Conservation (phyloP, 1,140 invertebrate species). For the Nymphalis io region DNA sequence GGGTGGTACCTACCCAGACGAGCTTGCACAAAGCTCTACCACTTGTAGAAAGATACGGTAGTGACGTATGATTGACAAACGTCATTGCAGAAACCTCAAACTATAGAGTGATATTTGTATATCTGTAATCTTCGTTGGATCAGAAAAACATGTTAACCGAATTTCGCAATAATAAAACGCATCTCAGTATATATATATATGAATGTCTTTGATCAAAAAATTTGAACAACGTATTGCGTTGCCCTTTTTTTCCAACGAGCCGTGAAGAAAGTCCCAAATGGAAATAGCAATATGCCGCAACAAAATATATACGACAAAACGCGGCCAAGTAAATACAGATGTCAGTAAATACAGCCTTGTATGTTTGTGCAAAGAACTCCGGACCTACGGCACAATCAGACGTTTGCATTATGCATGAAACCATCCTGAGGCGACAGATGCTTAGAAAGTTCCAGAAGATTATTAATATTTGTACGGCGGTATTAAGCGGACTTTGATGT, state of each 20-base stretch:
- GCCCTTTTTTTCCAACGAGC: background rate
- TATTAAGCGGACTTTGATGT: constrained; percentile 28
- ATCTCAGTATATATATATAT: background rate
- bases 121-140: no score
- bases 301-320: constrained; percentile 48
- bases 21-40: no score
- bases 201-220: background rate
- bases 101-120: no score
- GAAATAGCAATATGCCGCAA: constrained; percentile 48
- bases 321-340: constrained; percentile 53
- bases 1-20: no score
- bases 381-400: constrained; percentile 63
- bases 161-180: no score
- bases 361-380: constrained; percentile 59
- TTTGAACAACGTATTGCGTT: background rate
- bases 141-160: no score
- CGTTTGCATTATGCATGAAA: constrained; percentile 69
- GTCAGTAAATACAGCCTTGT: constrained; percentile 50
- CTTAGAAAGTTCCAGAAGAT: constrained; percentile 49
- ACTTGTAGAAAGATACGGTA: no score
- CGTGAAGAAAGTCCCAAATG: constrained; percentile 34
- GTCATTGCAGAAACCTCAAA: no score
- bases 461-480: constrained; percentile 58
- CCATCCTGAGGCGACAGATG: constrained; percentile 61
- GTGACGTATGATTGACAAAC: no score